Evolutionary conservation across 2,113 vertebrate species (phyloP).

Genomic region (Tupaia tana): DNA sequence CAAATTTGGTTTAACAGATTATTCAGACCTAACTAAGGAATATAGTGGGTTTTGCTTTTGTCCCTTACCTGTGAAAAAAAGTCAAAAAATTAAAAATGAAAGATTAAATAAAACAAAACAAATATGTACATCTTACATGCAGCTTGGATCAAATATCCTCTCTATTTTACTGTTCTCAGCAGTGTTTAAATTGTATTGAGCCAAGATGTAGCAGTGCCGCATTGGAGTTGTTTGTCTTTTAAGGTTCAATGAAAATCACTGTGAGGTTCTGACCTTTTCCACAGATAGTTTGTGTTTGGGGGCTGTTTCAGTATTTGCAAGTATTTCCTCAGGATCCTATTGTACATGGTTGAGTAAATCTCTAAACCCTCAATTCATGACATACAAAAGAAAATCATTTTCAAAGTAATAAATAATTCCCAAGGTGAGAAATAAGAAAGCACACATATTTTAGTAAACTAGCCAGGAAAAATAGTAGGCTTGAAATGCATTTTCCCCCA

Average conservation of each 20-base stretch:
- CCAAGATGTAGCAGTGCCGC: not conserved
- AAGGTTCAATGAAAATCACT: conserved; percentile 70
- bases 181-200: conserved; percentile 32
- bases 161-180: conserved; percentile 56
- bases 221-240: conserved; percentile 71
- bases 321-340: conserved; percentile 61
- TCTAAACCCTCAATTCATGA: conserved; percentile 34
- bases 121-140: not conserved
- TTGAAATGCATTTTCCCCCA: not conserved
- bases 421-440: not conserved
- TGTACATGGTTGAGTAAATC: conserved; percentile 75
- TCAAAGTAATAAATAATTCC: conserved; percentile 64
- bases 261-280: conserved; percentile 69
- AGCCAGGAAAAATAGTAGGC: not conserved
- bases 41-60: not conserved
- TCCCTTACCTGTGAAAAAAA: not conserved
- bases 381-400: conserved; percentile 69
- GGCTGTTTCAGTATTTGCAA: conserved; percentile 15
- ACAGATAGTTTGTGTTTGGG: conserved; percentile 15
- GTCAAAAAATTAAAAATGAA: not conserved
- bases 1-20: not conserved
- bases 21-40: not conserved
- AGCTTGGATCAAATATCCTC: not conserved
- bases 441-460: conserved; percentile 30
- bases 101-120: not conserved